Conservation (phyloP, 2,888 invertebrate genomes). For the Marasmarcha lunaedactyla region DNA sequence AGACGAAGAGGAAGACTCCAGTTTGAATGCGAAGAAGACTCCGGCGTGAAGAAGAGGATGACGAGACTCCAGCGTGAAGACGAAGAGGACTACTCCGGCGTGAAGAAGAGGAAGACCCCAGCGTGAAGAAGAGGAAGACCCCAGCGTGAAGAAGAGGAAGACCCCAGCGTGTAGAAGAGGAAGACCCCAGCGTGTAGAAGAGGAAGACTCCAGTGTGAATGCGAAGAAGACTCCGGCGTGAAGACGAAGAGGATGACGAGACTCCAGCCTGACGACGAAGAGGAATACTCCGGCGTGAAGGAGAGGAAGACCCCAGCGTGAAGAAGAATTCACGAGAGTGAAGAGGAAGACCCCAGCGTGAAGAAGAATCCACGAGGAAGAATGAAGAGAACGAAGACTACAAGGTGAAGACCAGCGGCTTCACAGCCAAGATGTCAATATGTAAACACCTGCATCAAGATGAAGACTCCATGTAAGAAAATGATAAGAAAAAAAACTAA, state of each 20-base stretch:
- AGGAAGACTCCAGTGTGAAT: neutral
- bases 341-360: neutral
- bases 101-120: constrained; percentile 2
- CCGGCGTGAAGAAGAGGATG: constrained; percentile 1
- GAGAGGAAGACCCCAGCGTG: constrained; percentile 1
- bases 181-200: neutral
- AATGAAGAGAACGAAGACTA: neutral
- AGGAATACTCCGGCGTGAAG: constrained; percentile 3
- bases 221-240: constrained; percentile 1
- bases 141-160: constrained; percentile 8
- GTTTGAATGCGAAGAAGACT: constrained; percentile 1
- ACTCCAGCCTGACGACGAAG: too few species aligned
- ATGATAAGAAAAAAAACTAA: too few species aligned
- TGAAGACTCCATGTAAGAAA: too few species aligned
- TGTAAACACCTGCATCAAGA: too few species aligned
- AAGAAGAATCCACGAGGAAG: neutral
- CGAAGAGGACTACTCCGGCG: constrained; percentile 8
- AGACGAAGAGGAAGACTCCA: constrained; percentile 1
- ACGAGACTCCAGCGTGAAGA: constrained; percentile 1
- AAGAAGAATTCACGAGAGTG: constrained; percentile 1
- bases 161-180: constrained; percentile 2
- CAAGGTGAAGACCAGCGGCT: too few species aligned
- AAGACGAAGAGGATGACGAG: constrained; percentile 6
- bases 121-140: constrained; percentile 1
- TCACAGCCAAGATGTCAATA: too few species aligned